These are phyloP conservation scores for Epizoanthus rinbou DNA, from an alignment of 92 coral and sea anemone species.

Conservation along the genomic window DNA sequence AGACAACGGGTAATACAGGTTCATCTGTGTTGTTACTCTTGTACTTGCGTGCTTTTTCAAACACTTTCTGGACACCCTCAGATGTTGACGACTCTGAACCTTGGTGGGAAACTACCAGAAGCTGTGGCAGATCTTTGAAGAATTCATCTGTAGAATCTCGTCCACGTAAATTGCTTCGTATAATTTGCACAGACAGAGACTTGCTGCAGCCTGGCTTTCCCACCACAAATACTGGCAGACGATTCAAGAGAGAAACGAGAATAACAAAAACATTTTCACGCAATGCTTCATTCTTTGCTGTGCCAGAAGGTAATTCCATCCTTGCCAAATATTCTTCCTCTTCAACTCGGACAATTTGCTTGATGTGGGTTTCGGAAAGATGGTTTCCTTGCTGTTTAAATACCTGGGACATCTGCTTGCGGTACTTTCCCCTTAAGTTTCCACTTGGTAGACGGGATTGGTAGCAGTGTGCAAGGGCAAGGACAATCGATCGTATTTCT, in stretches of 20 bases:
- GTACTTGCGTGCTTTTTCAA: conserved; percentile 30
- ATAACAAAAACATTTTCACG: conserved; percentile 45
- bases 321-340: conserved; percentile 34
- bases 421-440: conserved; percentile 25
- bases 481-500: conserved; percentile 11
- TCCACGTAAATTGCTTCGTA: conserved; percentile 48
- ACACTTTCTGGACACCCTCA: conserved; percentile 40
- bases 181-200: conserved; percentile 36
- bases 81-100: conserved; percentile 48
- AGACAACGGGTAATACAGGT: conserved; percentile 26
- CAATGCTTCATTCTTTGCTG: conserved; percentile 44
- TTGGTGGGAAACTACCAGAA: conserved; percentile 32
- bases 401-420: conserved; percentile 10
- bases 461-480: conserved; percentile 48
- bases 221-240: conserved; percentile 38
- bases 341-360: conserved; percentile 39
- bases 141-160: conserved; percentile 43
- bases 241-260: conserved; percentile 30
- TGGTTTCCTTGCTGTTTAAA: background rate
- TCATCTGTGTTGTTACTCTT: conserved; percentile 12
- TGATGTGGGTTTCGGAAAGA: background rate
- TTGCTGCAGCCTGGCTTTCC: conserved; percentile 50
- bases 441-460: conserved; percentile 34
- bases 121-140: conserved; percentile 35
- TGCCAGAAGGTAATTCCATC: conserved; percentile 43